phyloP scores from a whole-genome alignment of 1,140 invertebrate genomes.

The Conus ventricosus region DNA sequence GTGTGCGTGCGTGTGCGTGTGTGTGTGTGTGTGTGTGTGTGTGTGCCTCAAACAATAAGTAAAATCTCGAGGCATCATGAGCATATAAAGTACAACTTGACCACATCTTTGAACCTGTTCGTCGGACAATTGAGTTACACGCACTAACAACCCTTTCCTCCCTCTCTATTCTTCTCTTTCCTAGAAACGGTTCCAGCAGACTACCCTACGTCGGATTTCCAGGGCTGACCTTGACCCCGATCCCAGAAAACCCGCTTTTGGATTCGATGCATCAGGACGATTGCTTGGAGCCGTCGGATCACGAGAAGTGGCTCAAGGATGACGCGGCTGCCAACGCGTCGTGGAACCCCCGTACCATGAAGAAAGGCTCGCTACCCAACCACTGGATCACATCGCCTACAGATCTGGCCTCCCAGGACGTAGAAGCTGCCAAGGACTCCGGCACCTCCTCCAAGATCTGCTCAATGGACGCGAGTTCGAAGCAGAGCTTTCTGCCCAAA shows the following conservation, averaged over 20 bases:
- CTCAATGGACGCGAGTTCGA: neutral
- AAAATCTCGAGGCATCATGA: too few relatives aligned
- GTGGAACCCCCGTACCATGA: neutral
- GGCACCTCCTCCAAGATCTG: neutral
- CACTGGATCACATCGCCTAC: neutral
- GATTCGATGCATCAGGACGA: neutral
- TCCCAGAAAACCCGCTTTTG: neutral
- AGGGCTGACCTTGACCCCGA: slow-evolving; percentile 16
- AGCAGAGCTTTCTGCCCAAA: slow-evolving; percentile 13
- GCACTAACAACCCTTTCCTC: neutral
- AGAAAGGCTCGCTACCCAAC: neutral
- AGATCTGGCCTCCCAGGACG: neutral
- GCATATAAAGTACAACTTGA: too few relatives aligned
- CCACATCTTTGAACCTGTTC: too few relatives aligned
- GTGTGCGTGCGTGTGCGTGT: neutral
- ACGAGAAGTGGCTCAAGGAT: slow-evolving; percentile 2
- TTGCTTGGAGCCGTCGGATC: neutral
- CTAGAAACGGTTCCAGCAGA: neutral
- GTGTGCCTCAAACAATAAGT: neutral
- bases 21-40: neutral
- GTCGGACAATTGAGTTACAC: too few relatives aligned
- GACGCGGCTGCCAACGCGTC: neutral
- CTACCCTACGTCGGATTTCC: neutral
- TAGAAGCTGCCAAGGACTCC: neutral
- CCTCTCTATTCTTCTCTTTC: neutral